Conservation (phyloP, 2,113 vertebrate genomes). For the Neolamprologus falcicula region DNA sequence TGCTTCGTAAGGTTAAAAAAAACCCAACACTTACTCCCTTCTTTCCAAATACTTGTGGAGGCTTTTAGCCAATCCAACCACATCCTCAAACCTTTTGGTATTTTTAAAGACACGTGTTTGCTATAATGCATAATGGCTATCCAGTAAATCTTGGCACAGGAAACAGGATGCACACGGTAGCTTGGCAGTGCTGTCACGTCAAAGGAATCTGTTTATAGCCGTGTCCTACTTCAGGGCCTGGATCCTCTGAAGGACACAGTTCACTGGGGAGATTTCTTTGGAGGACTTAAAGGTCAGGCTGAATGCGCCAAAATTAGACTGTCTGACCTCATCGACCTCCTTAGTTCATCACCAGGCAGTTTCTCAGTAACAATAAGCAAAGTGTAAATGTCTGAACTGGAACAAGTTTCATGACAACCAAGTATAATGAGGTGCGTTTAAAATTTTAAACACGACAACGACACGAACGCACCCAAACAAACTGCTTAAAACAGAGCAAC, state of each 20-base stretch:
- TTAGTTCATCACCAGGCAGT: not conserved
- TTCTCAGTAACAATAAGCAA: not conserved
- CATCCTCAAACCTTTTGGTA: not conserved
- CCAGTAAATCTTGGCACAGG: not conserved
- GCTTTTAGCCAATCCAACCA: not conserved
- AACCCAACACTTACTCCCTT: fast-evolving
- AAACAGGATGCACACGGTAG: not conserved
- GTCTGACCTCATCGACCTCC: not conserved
- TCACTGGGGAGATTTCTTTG: not conserved
- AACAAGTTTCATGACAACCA: not conserved
- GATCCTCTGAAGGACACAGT: not conserved
- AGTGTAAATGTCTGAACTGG: not conserved
- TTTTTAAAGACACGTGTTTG: not conserved
- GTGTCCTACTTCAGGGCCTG: not conserved
- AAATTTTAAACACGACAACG: not conserved
- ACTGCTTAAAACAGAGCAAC: not conserved
- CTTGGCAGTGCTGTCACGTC: not conserved
- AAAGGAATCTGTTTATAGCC: not conserved
- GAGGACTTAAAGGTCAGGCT: slow-evolving; percentile 5
- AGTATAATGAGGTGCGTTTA: not conserved
- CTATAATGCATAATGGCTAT: not conserved
- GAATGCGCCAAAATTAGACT: not conserved
- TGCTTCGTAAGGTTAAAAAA: not conserved
- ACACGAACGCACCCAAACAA: not conserved
- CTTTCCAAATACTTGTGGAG: not conserved